These are phyloP conservation scores for Drosophila nigricruria DNA, from an alignment of 2,888 invertebrate genomes.

Conservation along the genomic window DNA sequence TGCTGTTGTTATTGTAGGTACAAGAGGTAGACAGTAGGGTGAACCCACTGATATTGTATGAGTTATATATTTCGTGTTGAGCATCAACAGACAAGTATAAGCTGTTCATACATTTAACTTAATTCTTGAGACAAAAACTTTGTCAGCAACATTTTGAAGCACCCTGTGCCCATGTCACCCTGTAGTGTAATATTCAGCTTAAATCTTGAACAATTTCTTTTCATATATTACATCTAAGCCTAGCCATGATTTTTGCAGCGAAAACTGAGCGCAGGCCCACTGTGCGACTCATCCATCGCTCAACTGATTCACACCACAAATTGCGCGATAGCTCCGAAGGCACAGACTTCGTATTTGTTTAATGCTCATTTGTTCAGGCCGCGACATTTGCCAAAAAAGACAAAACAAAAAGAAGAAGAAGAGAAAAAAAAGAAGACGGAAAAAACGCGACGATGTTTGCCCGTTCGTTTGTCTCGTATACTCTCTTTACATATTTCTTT, in stretches of 20 bases:
- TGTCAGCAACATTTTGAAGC: too few species aligned
- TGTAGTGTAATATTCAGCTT: not conserved
- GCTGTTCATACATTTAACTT: too few species aligned
- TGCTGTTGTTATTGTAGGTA: not conserved
- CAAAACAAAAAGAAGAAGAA: not conserved
- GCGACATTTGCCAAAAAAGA: conserved; percentile 9
- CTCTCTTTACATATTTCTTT: conserved; percentile 21
- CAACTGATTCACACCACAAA: conserved; percentile 8
- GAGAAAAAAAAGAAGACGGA: not conserved
- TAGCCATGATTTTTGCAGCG: not conserved
- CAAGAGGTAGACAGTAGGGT: not conserved
- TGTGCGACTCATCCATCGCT: conserved; percentile 1
- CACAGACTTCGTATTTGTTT: conserved; percentile 14
- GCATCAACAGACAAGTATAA: too few species aligned
- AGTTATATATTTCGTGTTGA: not conserved
- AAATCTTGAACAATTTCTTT: not conserved
- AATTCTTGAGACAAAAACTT: too few species aligned
- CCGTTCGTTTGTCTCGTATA: conserved; percentile 2
- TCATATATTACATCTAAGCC: not conserved
- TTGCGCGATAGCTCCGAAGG: not conserved
- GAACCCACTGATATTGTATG: not conserved
- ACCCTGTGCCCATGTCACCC: too few species aligned
- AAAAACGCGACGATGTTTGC: conserved; percentile 4
- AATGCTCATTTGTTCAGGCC: conserved; percentile 11
- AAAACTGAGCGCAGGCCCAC: not conserved